phyloP scores from a whole-genome alignment of 1,140 invertebrate species.

The Zaprionus ghesquierei region DNA sequence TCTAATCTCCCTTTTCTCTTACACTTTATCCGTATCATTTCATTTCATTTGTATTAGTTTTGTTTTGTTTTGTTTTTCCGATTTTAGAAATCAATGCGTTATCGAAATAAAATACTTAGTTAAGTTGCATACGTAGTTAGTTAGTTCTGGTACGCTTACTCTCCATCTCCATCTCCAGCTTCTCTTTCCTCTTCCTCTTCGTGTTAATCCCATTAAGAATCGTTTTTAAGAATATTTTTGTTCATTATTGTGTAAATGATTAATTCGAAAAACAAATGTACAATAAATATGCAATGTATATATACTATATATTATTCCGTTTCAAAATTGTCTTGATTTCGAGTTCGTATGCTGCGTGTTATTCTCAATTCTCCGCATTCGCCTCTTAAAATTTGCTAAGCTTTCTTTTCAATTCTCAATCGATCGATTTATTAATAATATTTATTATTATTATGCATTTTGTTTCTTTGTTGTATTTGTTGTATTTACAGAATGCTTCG shows the following conservation, averaged over 20 bases:
- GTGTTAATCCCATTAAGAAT: conserved; percentile 11
- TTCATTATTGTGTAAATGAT: conserved; percentile 28
- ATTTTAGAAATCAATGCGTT: conserved; percentile 27
- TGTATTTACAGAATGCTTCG: conserved; percentile 80
- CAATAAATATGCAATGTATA: conserved; percentile 32
- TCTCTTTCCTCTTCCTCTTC: neutral
- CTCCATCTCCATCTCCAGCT: neutral
- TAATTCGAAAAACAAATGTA: conserved; percentile 37
- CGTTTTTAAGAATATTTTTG: neutral
- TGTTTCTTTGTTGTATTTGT: conserved; percentile 43
- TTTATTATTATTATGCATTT: conserved; percentile 31
- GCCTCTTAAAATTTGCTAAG: conserved; percentile 31
- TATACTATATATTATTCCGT: conserved; percentile 13
- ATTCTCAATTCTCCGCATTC: conserved; percentile 10
- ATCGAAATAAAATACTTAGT: conserved; percentile 44
- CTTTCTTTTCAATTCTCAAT: neutral
- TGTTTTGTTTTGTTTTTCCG: conserved; percentile 19
- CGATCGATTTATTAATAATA: conserved; percentile 2
- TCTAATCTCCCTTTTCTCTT: neutral
- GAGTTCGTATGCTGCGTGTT: conserved; percentile 30
- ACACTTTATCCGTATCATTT: conserved; percentile 15
- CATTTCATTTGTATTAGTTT: conserved; percentile 8
- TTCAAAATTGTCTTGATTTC: conserved; percentile 44
- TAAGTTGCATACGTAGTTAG: conserved; percentile 17
- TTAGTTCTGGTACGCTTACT: conserved; percentile 14